Conservation (phyloP, 2,797 vertebrate genomes). For the Botia kubotai region DNA sequence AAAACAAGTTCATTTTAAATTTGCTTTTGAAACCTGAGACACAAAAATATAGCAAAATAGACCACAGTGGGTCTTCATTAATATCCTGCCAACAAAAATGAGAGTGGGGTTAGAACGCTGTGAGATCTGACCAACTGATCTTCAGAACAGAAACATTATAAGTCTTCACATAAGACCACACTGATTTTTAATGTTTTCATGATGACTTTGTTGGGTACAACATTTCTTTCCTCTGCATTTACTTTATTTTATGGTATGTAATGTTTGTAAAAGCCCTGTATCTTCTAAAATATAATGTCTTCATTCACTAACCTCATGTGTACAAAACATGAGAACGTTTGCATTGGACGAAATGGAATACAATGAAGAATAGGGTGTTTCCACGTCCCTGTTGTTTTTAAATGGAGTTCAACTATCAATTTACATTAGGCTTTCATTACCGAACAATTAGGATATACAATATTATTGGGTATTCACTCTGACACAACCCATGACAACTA, state of each 20-base stretch:
- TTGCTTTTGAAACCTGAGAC: not conserved
- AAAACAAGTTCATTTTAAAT: constrained; percentile 7
- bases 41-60: not conserved
- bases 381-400: not conserved
- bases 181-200: not conserved
- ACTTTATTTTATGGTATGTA: too few species aligned
- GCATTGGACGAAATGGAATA: not conserved
- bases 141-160: not conserved
- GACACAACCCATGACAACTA: not conserved
- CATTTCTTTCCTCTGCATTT: too few species aligned
- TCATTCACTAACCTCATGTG: not conserved
- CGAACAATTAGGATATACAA: not conserved
- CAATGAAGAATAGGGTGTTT: not conserved
- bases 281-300: not conserved
- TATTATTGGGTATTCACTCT: not conserved
- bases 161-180: not conserved
- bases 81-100: not conserved
- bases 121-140: not conserved
- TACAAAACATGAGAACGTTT: not conserved
- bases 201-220: not conserved
- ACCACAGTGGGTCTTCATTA: constrained; percentile 8
- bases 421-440: not conserved
- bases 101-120: not conserved
- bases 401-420: not conserved
- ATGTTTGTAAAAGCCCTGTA: not conserved